phyloP scores from a whole-genome alignment of 2,113 vertebrate species.

The Blennius ocellaris region DNA sequence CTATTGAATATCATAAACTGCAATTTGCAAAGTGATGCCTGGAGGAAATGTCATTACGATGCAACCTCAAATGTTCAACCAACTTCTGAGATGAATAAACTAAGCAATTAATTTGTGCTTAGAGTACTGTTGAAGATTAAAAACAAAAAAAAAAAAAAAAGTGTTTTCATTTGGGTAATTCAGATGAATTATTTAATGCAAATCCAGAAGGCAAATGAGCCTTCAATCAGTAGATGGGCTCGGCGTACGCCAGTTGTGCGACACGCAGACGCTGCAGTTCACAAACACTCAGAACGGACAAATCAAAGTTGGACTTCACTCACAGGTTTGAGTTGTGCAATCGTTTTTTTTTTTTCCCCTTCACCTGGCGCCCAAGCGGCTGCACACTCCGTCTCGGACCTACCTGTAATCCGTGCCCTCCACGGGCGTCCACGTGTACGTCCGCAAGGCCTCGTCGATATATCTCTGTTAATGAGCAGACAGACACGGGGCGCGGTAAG shows the following conservation, averaged over 20 bases:
- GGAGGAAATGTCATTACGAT: slow-evolving; percentile 61
- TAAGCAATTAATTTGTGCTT: slow-evolving; percentile 47
- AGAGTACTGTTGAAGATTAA: slow-evolving; percentile 30
- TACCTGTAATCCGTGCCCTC: slow-evolving; percentile 98
- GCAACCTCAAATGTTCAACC: slow-evolving; percentile 51
- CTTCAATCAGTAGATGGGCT: too few relatives aligned
- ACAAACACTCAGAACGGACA: too few relatives aligned
- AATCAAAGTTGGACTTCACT: slow-evolving; percentile 46
- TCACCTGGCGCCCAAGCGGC: slow-evolving; percentile 30
- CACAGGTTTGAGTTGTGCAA: slow-evolving; percentile 24
- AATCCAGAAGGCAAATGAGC: slow-evolving; percentile 25
- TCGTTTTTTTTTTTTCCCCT: too few relatives aligned
- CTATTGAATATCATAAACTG: slow-evolving; percentile 61
- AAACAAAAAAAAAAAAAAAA: neutral
- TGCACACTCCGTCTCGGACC: slow-evolving; percentile 39
- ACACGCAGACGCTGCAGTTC: neutral
- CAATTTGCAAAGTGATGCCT: slow-evolving; percentile 61
- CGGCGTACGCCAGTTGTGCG: too few relatives aligned
- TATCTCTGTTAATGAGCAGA: slow-evolving; percentile 86
- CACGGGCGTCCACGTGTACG: slow-evolving; percentile 96
- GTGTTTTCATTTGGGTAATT: slow-evolving; percentile 29
- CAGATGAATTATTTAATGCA: slow-evolving; percentile 33
- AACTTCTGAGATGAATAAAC: slow-evolving; percentile 60
- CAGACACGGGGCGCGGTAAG: slow-evolving; percentile 12
- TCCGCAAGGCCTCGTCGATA: slow-evolving; percentile 92